Evolutionary conservation across 2,797 vertebrate species (phyloP).

Genomic region (Chelmon rostratus): DNA sequence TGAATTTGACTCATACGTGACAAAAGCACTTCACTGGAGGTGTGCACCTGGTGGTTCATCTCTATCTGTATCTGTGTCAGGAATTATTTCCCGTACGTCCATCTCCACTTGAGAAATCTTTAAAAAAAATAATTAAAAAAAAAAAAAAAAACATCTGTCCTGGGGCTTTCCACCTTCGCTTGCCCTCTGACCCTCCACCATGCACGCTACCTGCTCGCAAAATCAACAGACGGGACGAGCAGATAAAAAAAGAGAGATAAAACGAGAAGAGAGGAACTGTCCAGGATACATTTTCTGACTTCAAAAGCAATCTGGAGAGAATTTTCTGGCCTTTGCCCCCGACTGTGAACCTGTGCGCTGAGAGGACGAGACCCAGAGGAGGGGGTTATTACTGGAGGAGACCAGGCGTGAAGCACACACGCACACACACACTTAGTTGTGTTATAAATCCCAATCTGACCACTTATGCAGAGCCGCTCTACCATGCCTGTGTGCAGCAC

Average conservation of each 20-base stretch:
- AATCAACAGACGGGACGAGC: slow-evolving; percentile 78
- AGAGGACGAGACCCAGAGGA: slow-evolving; percentile 86
- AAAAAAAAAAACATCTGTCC: slow-evolving; percentile 83
- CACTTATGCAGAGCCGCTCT: slow-evolving; percentile 76
- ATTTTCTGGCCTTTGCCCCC: slow-evolving; percentile 94
- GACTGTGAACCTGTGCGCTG: slow-evolving; percentile 70
- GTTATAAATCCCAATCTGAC: slow-evolving; percentile 74
- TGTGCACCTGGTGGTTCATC: slow-evolving; percentile 25
- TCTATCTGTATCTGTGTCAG: slow-evolving; percentile 52
- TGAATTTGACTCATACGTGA: background rate
- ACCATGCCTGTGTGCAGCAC: slow-evolving; percentile 63
- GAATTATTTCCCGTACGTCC: slow-evolving; percentile 61
- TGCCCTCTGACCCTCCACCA: slow-evolving; percentile 84
- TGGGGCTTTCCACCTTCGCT: slow-evolving; percentile 80
- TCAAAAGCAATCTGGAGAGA: slow-evolving; percentile 93
- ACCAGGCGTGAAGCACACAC: slow-evolving; percentile 89
- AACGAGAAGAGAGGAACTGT: slow-evolving; percentile 84
- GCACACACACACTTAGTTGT: slow-evolving; percentile 62
- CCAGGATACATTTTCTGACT: slow-evolving; percentile 91
- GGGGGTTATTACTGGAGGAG: slow-evolving; percentile 90
- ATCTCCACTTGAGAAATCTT: slow-evolving; percentile 39
- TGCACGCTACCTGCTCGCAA: slow-evolving; percentile 78
- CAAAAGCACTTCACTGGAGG: background rate
- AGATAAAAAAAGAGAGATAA: slow-evolving; percentile 75
- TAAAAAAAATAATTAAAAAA: slow-evolving; percentile 68